Percentiles rank a stretch among this genome's conserved stretches.
Evolutionary conservation across 2,113 vertebrate species (phyloP).

Genomic region (Calypte anna): DNA sequence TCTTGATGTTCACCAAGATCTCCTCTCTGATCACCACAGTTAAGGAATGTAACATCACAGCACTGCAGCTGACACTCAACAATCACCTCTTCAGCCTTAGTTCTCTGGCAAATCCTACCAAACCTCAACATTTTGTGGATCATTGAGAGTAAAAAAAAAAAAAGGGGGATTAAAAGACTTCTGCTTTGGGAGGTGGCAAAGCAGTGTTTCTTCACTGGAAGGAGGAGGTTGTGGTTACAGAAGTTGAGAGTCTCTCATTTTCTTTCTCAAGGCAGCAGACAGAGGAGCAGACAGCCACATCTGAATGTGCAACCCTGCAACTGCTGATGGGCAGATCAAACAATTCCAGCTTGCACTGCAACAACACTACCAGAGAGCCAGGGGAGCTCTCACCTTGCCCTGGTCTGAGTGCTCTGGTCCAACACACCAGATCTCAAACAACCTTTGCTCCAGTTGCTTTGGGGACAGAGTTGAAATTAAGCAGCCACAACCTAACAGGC

Average conservation of each 20-base stretch:
- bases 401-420: background rate
- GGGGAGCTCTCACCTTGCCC: background rate
- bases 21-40: constrained; percentile 85
- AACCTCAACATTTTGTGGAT: background rate
- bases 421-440: background rate
- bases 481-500: background rate
- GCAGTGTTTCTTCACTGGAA: background rate
- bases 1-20: constrained; percentile 88
- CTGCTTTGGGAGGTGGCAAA: background rate
- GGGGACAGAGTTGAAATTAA: background rate
- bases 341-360: background rate
- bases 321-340: background rate
- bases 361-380: background rate
- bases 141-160: background rate
- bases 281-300: background rate
- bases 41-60: constrained; percentile 63
- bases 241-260: background rate
- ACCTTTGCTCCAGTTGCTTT: background rate
- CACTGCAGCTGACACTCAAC: background rate
- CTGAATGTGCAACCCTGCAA: background rate
- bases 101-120: background rate
- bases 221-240: background rate
- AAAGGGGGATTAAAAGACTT: background rate
- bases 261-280: background rate
- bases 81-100: background rate